phyloP scores from a whole-genome alignment of 2,113 vertebrate genomes.

The Corythaeola cristata region DNA sequence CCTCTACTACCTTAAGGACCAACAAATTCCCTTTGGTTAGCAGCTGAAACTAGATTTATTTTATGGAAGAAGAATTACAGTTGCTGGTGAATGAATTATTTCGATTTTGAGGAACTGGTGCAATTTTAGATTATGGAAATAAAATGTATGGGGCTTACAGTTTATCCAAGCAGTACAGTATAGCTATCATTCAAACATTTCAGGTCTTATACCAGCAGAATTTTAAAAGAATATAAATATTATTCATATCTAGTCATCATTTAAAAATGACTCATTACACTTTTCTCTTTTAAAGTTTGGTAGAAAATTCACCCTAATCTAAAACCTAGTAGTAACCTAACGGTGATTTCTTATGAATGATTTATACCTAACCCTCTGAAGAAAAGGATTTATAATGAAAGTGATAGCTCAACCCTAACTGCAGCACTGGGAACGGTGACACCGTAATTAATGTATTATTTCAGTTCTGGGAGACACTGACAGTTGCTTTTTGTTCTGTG shows the following conservation, averaged over 20 bases:
- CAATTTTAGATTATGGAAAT: background rate
- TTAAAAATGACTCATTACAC: constrained; percentile 25
- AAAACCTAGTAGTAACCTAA: background rate
- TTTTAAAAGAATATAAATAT: constrained; percentile 12
- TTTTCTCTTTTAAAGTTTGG: background rate
- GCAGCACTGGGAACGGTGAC: constrained; percentile 8
- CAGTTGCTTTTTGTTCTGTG: constrained; percentile 39
- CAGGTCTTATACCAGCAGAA: background rate
- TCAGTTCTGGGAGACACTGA: constrained; percentile 36
- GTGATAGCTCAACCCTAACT: constrained; percentile 37
- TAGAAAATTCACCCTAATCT: background rate
- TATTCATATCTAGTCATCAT: constrained; percentile 7
- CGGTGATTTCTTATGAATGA: background rate
- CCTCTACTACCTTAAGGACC: background rate
- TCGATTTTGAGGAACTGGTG: background rate
- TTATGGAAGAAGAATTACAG: background rate
- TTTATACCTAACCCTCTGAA: background rate
- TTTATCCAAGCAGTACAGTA: background rate
- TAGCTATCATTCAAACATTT: constrained; percentile 10
- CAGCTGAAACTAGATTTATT: background rate
- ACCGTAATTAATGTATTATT: constrained; percentile 49
- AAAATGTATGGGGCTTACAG: background rate
- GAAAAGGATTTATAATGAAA: constrained; percentile 43
- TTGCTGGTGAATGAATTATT: background rate
- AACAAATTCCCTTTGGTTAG: background rate